Evolutionary conservation across 2,888 invertebrate species (phyloP).

Genomic region (Sarcophaga caerulescens): DNA sequence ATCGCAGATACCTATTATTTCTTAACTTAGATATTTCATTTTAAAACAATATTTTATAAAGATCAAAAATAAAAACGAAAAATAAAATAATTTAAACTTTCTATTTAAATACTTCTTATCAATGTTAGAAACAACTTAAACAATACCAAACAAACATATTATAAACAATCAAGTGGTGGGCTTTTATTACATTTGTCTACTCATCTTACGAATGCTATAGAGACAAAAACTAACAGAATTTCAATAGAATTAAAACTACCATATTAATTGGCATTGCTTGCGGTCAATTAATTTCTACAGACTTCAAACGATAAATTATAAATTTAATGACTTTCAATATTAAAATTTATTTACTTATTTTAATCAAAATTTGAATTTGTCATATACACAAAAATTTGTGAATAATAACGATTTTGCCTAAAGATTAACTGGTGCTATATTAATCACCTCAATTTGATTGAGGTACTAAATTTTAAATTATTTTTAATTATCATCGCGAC

Average conservation of each 20-base stretch:
- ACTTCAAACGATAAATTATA: too few relatives aligned
- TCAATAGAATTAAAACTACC: conserved; percentile 18
- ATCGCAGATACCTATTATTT: not conserved
- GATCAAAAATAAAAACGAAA: not conserved
- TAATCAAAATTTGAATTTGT: too few relatives aligned
- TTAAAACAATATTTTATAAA: too few relatives aligned
- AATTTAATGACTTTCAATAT: too few relatives aligned
- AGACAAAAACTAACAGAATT: not conserved
- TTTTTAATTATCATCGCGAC: too few relatives aligned
- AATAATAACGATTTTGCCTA: too few relatives aligned
- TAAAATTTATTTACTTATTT: too few relatives aligned
- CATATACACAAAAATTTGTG: too few relatives aligned
- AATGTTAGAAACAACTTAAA: conserved; percentile 3
- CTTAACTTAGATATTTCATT: not conserved
- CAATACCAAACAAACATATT: conserved; percentile 24
- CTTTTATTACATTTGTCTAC: conserved; percentile 39
- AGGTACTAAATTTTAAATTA: too few relatives aligned
- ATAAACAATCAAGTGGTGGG: conserved; percentile 49
- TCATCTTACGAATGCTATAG: conserved; percentile 20
- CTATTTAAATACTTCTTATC: not conserved
- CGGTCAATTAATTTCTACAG: not conserved
- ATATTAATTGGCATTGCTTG: not conserved
- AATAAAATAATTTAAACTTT: not conserved
- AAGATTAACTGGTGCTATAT: too few relatives aligned
- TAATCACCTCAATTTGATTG: too few relatives aligned